These are phyloP conservation scores for Cryptocephalus moraei DNA, from an alignment of 2,888 invertebrate genomes.

Conservation along the genomic window DNA sequence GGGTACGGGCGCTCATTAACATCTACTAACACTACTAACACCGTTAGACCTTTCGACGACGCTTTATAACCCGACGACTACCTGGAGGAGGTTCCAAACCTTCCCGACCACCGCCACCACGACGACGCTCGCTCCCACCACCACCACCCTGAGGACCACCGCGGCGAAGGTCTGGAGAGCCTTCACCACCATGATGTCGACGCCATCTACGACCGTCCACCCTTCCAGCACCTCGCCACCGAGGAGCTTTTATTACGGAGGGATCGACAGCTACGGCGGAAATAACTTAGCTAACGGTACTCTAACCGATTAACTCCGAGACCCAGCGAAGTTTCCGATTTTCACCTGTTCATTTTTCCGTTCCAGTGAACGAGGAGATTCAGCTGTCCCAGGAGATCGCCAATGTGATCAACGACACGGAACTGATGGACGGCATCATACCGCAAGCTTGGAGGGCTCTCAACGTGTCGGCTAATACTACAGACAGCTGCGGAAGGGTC, in stretches of 20 bases:
- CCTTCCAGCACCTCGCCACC: constrained; percentile 8
- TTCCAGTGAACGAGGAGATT: constrained; percentile 26
- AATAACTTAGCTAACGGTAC: constrained; percentile 30
- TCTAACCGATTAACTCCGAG: too few relatives aligned
- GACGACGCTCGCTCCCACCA: constrained; percentile 22
- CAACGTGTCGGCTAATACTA: constrained; percentile 34
- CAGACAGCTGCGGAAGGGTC: constrained; percentile 64
- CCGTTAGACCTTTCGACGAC: constrained; percentile 1
- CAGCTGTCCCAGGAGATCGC: constrained; percentile 14
- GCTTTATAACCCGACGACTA: constrained; percentile 16
- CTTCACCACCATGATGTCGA: constrained; percentile 30
- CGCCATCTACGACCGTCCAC: constrained; percentile 8
- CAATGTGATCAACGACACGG: constrained; percentile 22
- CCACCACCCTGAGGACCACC: constrained; percentile 21
- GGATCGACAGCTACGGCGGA: constrained; percentile 31
- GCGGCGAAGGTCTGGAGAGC: constrained; percentile 31
- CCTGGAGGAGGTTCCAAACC: constrained; percentile 19
- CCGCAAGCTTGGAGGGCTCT: constrained; percentile 29
- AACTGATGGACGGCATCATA: constrained; percentile 28
- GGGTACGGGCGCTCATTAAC: too few relatives aligned
- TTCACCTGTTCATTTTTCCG: too few relatives aligned
- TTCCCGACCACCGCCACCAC: constrained; percentile 16
- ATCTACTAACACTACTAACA: constrained; percentile 27
- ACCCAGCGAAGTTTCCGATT: too few relatives aligned
- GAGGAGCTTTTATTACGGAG: constrained; percentile 34